Base-by-base conservation (phyloP, 2,113 vertebrate genomes). In the Cryptomyrus ogoouensis region DNA sequence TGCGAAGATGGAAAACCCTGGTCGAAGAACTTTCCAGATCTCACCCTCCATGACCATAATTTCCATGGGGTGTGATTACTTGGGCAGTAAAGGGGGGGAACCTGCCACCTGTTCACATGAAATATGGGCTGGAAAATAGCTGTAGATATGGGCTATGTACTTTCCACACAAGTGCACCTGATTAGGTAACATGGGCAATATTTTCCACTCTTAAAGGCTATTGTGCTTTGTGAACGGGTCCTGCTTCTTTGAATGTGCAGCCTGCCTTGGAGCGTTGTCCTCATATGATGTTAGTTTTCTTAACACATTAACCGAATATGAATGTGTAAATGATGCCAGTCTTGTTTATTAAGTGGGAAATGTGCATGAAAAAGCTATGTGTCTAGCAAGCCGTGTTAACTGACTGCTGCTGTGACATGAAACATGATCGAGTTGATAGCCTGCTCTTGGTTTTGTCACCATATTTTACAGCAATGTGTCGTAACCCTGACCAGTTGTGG, bases 1-100 rank as follows among this genome's bases (percentile, higher is more conserved):
- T 87, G 92, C 97, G 91, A 56, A 96, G 95, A 93, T 98, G 98
- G 98, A 96, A 97, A 96, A 96, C 94, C 92, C 97, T 92, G 94
- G 96, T 97, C 90, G 96, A 96, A 70, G 96, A 97, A 97, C 98
- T 97, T 93, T 96, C 96, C 94, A 95, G 95, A 95, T 93, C 88
- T 94, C 92, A 53, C 93, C 90, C 94, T 93, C 95, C 92, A 93
- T 93, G 91, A 93, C 91, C 88, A 89, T 91, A 93, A 88, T 95
- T 97, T 96, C 94, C 94, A 94, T 93, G 94, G 94, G 94, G 92
- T 95, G 93, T 96, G 93, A 95, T 94, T 95, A 93, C 95, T 62
- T 93, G 87, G 90, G 83, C 92, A 91, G 85, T 88, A 10, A 58
- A 91, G 90, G 80, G 44, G 83, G 83, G 70, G 70, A 90, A 92